These are phyloP conservation scores for Julus scanicus DNA, from an alignment of 2,888 invertebrate species.

Conservation along the genomic window DNA sequence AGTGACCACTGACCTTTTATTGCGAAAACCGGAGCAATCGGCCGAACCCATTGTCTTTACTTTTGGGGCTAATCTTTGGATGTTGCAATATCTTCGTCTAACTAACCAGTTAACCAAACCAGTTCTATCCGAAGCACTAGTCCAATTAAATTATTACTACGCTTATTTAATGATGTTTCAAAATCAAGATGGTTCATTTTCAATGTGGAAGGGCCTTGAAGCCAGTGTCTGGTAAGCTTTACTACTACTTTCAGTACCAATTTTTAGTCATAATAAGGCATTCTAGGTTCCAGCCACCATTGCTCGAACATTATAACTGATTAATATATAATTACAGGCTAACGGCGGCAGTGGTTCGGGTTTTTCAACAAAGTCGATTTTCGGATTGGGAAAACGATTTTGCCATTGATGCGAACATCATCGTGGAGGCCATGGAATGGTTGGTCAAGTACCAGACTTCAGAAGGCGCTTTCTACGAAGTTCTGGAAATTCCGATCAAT, in stretches of 20 bases:
- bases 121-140: constrained; percentile 47
- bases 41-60: constrained; percentile 71
- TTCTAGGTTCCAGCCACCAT: no score
- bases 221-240: constrained; percentile 67
- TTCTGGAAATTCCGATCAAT: constrained; percentile 55
- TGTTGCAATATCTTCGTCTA: constrained; percentile 70
- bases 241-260: no score
- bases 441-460: constrained; percentile 64
- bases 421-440: constrained; percentile 66
- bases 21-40: constrained; percentile 68
- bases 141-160: constrained; percentile 56
- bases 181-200: constrained; percentile 64
- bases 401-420: constrained; percentile 68
- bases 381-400: constrained; percentile 71
- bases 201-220: constrained; percentile 65
- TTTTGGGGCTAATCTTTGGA: constrained; percentile 70
- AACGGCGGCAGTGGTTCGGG: constrained; percentile 69
- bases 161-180: constrained; percentile 58
- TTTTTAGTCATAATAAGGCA: no score
- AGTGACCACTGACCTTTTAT: constrained; percentile 61
- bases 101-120: constrained; percentile 66
- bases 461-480: constrained; percentile 63
- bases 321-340: constrained; percentile 66
- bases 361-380: constrained; percentile 68
- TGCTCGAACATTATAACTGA: no score